Percentiles rank a stretch among this genome's conserved stretches.
These are phyloP conservation scores for Enteromius radiatus DNA, from an alignment of 2,797 vertebrate species.

Conservation along the genomic window DNA sequence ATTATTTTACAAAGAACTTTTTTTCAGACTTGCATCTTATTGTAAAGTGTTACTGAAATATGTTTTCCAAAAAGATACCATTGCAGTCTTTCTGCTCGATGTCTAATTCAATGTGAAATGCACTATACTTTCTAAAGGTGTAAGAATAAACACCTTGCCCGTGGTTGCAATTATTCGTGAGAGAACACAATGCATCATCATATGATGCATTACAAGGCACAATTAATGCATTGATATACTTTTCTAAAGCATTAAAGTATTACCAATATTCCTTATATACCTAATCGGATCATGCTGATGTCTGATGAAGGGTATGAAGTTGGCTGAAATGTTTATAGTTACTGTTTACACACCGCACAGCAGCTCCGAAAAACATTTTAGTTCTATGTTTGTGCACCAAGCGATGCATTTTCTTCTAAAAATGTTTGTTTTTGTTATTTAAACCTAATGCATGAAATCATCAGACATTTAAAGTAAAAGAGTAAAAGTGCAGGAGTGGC, in stretches of 20 bases:
- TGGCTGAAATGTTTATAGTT: background rate
- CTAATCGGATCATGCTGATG: background rate
- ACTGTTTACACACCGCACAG: background rate
- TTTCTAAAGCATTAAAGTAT: background rate
- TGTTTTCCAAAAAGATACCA: too few species aligned
- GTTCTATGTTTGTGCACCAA: too few species aligned
- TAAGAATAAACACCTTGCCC: too few species aligned
- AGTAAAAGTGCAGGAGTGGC: conserved; percentile 24
- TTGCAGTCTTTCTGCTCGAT: too few species aligned
- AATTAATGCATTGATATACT: background rate
- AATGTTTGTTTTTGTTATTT: background rate
- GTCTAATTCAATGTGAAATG: too few species aligned
- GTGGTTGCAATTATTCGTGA: background rate
- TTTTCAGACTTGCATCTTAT: too few species aligned
- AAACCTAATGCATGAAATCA: background rate
- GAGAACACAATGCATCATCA: background rate
- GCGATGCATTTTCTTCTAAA: background rate
- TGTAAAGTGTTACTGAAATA: too few species aligned
- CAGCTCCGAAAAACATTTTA: too few species aligned
- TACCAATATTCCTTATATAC: background rate
- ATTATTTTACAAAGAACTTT: too few species aligned
- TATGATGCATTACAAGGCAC: background rate
- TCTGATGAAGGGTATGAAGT: background rate
- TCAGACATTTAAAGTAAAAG: background rate
- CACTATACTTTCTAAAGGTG: too few species aligned